Evolutionary conservation across 2,888 invertebrate genomes (phyloP).

Genomic region (Drosophila quinaria): DNA sequence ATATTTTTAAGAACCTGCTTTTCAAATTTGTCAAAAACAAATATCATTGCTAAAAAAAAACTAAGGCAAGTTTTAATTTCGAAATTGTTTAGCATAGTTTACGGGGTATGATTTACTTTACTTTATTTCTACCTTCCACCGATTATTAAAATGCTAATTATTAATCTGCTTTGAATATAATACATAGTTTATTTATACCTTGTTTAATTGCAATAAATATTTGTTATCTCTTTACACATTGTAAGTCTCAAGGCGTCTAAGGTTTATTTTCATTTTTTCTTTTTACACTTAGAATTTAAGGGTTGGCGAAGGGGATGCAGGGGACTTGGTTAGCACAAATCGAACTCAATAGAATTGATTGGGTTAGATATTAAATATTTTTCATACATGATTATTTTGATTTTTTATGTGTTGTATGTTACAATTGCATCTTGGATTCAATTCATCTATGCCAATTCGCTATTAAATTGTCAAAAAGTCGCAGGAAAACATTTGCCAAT

Average conservation of each 20-base stretch:
- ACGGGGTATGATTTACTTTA: no score
- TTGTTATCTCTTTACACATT: conserved; percentile 67
- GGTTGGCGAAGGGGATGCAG: conserved; percentile 2
- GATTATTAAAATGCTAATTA: neutral
- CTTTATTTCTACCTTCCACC: no score
- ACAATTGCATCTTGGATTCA: conserved; percentile 51
- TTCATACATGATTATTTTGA: neutral
- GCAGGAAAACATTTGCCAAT: conserved; percentile 72
- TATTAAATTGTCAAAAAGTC: conserved; percentile 33
- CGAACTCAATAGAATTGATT: conserved; percentile 26
- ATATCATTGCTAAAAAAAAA: no score
- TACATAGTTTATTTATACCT: conserved; percentile 66
- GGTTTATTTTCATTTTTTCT: conserved; percentile 33
- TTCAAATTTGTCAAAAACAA: neutral
- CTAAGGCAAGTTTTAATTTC: no score
- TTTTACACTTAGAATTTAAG: conserved; percentile 60
- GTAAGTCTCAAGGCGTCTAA: conserved; percentile 76
- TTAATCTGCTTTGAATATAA: conserved; percentile 61
- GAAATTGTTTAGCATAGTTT: no score
- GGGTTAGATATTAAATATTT: conserved; percentile 7
- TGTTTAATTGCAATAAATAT: conserved; percentile 73
- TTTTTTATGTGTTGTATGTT: conserved; percentile 47
- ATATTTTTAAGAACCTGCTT: neutral
- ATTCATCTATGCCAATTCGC: conserved; percentile 32
- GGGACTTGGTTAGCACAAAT: conserved; percentile 19